Conservation (phyloP, 1,140 invertebrate species). For the Myzus persicae region DNA sequence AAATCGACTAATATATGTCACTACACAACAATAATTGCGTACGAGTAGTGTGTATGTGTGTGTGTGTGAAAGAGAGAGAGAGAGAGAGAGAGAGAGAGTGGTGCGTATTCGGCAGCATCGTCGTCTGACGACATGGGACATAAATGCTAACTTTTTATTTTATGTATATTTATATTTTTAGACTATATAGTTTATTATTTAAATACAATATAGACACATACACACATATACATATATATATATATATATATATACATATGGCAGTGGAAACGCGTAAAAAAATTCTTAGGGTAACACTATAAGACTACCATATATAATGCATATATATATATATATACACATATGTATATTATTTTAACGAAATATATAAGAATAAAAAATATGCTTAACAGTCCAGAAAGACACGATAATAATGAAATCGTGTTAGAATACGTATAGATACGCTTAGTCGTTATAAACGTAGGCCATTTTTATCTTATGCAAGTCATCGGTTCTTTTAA, state of each 20-base stretch:
- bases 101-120: neutral
- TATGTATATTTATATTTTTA: neutral
- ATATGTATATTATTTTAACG: neutral
- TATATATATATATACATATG: neutral
- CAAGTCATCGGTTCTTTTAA: neutral
- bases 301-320: neutral
- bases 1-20: neutral
- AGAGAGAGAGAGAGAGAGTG: neutral
- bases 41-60: neutral
- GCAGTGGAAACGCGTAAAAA: conserved; percentile 51
- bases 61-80: no score
- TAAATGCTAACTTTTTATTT: neutral
- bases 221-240: neutral
- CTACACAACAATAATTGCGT: neutral
- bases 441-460: neutral
- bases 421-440: neutral
- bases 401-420: conserved; percentile 53
- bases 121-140: neutral
- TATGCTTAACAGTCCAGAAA: conserved; percentile 40
- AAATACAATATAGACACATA: neutral
- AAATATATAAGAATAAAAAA: conserved; percentile 28
- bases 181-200: neutral
- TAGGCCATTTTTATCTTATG: conserved; percentile 33
- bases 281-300: neutral
- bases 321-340: neutral